These are phyloP conservation scores for Perithous albicinctus DNA, from an alignment of 2,888 invertebrate species.

Conservation along the genomic window DNA sequence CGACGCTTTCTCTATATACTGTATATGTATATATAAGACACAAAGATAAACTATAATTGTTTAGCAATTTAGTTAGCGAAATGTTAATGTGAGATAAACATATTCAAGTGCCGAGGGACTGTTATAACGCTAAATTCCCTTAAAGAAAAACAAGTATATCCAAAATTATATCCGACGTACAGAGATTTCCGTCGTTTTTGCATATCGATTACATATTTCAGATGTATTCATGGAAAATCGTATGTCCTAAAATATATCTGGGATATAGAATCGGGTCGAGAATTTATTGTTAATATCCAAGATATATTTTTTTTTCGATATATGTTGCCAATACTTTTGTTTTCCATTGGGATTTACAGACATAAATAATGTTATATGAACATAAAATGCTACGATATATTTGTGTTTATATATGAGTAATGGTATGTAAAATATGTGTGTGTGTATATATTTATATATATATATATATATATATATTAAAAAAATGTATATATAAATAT, in stretches of 20 bases:
- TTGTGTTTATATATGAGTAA: conserved; percentile 56
- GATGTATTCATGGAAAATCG: background rate
- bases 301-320: conserved; percentile 5
- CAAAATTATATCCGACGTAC: background rate
- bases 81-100: conserved; percentile 38
- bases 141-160: background rate
- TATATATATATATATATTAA: conserved; percentile 22
- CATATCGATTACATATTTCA: background rate
- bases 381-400: conserved; percentile 36
- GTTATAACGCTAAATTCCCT: conserved; percentile 26
- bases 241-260: background rate
- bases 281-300: background rate
- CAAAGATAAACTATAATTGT: conserved; percentile 55
- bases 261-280: background rate
- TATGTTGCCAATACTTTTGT: conserved; percentile 4
- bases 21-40: conserved; percentile 38
- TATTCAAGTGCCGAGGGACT: conserved; percentile 38
- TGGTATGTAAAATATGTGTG: conserved; percentile 49
- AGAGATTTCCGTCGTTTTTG: background rate
- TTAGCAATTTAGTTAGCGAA: conserved; percentile 38
- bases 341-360: conserved; percentile 18
- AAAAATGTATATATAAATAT: conserved; percentile 30
- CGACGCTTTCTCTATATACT: conserved; percentile 50
- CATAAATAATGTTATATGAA: conserved; percentile 59
- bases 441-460: conserved; percentile 25